These are phyloP conservation scores for Heliconius hortense DNA, from an alignment of 2,888 invertebrate genomes.

Conservation along the genomic window DNA sequence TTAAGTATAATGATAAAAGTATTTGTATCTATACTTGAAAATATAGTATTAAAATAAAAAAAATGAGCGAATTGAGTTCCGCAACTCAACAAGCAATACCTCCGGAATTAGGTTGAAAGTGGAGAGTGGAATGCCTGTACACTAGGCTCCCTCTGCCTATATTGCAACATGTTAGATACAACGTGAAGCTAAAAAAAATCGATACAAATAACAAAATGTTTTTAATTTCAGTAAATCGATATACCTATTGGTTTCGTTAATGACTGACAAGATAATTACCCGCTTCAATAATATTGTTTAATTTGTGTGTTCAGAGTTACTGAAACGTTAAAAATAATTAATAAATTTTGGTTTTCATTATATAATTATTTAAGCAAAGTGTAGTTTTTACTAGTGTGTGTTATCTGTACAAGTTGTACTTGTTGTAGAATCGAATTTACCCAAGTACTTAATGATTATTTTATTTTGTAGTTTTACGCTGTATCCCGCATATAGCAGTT, in stretches of 20 bases:
- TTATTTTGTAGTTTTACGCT: too few species aligned
- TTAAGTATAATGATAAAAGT: too few species aligned
- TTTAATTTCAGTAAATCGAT: not conserved
- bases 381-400: not conserved
- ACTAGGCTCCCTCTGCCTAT: too few species aligned
- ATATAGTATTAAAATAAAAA: too few species aligned
- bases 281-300: slow-evolving; percentile 2
- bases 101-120: too few species aligned
- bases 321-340: not conserved
- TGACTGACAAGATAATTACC: slow-evolving; percentile 12
- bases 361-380: not conserved
- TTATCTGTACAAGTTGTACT: not conserved
- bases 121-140: too few species aligned
- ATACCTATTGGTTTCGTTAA: not conserved
- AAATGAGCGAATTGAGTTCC: too few species aligned
- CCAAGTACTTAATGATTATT: not conserved
- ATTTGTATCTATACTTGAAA: too few species aligned
- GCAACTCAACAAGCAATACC: too few species aligned
- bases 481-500: not conserved
- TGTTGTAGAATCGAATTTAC: not conserved
- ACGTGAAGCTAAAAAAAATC: not conserved
- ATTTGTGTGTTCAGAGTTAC: not conserved
- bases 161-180: not conserved
- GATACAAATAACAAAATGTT: not conserved
- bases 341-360: not conserved